Evolutionary conservation across 1,140 invertebrate genomes (phyloP).

Genomic region (Chlorops oryzae): DNA sequence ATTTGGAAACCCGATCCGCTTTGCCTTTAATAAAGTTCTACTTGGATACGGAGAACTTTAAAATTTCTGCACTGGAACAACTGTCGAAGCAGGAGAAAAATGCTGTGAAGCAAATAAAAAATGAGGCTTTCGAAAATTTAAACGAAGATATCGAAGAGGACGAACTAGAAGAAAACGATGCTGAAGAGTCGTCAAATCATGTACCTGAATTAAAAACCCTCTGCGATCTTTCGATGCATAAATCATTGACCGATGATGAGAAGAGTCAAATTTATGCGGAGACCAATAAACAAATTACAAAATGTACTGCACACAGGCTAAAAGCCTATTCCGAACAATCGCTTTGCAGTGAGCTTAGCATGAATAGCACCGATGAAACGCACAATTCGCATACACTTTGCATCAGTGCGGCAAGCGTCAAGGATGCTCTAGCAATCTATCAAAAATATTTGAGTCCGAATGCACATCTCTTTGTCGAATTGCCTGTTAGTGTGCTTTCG

Average conservation of each 20-base stretch:
- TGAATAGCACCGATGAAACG: neutral
- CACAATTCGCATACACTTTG: slow-evolving; percentile 17
- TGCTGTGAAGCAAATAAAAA: neutral
- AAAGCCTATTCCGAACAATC: slow-evolving; percentile 21
- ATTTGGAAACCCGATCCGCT: slow-evolving; percentile 57
- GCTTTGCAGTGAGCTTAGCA: slow-evolving; percentile 7
- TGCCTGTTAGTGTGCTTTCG: slow-evolving; percentile 46
- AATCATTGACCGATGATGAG: slow-evolving; percentile 44
- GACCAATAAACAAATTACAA: slow-evolving; percentile 35
- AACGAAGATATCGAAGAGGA: slow-evolving; percentile 2
- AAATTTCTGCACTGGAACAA: slow-evolving; percentile 27
- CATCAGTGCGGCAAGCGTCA: slow-evolving; percentile 41
- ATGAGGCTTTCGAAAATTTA: neutral
- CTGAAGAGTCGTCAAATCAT: slow-evolving; percentile 17
- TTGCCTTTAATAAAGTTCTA: slow-evolving; percentile 62
- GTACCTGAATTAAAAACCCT: slow-evolving; percentile 46
- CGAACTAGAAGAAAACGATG: slow-evolving; percentile 14
- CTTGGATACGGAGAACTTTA: slow-evolving; percentile 66
- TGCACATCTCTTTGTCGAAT: slow-evolving; percentile 41
- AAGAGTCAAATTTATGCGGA: slow-evolving; percentile 45
- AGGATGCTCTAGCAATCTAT: slow-evolving; percentile 52
- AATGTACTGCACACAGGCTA: slow-evolving; percentile 6
- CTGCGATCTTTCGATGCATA: slow-evolving; percentile 42
- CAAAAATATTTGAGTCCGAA: slow-evolving; percentile 52
- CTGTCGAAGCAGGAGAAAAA: slow-evolving; percentile 9